A percentile compares a stretch with the other conserved stretches of the same genome.
These are phyloP conservation scores for Junco hyemalis DNA, from an alignment of 2,113 vertebrate genomes.

Conservation along the genomic window DNA sequence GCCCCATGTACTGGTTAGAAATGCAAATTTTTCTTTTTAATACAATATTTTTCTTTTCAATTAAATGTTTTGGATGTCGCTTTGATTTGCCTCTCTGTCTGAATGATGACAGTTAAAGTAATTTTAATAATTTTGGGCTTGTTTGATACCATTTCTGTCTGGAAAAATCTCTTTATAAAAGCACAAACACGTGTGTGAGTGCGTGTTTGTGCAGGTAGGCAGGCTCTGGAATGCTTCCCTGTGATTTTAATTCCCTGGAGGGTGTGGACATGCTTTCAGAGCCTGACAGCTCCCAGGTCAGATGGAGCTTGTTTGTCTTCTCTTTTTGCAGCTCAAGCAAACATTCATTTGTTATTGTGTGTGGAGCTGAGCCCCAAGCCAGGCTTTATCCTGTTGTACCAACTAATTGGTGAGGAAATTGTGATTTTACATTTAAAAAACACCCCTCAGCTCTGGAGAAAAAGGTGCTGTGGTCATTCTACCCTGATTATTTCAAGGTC, in stretches of 20 bases:
- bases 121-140: not conserved
- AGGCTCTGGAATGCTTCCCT: not conserved
- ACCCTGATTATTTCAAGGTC: not conserved
- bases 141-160: not conserved
- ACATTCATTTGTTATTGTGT: not conserved
- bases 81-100: not conserved
- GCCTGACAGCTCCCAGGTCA: not conserved
- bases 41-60: not conserved
- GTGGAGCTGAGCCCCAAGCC: not conserved
- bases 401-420: not conserved
- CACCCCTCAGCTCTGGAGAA: not conserved
- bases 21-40: not conserved
- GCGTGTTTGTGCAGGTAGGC: not conserved
- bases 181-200: not conserved
- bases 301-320: not conserved
- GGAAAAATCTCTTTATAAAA: not conserved
- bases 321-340: not conserved
- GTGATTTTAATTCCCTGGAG: not conserved
- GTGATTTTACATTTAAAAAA: not conserved
- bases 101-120: not conserved
- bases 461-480: not conserved
- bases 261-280: not conserved
- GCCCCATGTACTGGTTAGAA: slow-evolving; percentile 51
- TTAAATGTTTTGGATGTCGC: not conserved
- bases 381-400: not conserved